Conservation (phyloP, 2,113 vertebrate species). For the Recurvirostra avosetta region DNA sequence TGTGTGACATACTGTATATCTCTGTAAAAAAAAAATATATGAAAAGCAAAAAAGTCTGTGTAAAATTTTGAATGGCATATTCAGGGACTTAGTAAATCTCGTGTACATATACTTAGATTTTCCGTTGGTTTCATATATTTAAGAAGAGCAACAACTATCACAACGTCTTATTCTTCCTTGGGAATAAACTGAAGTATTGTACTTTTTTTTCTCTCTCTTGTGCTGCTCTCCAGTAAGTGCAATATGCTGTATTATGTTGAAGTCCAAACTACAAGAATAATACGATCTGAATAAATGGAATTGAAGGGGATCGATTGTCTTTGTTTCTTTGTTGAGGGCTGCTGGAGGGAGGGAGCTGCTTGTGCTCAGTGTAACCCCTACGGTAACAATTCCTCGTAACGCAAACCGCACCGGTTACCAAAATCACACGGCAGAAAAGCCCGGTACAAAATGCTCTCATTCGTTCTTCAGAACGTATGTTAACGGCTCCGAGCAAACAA, state of each 20-base stretch:
- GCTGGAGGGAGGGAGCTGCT: not conserved
- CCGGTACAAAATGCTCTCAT: not conserved
- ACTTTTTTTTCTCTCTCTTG: conserved; percentile 49
- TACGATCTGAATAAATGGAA: conserved; percentile 55
- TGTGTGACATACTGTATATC: conserved; percentile 71
- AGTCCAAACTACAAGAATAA: conserved; percentile 33
- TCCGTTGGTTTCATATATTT: conserved; percentile 41
- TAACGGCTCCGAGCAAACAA: not conserved
- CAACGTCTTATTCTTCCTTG: conserved; percentile 19
- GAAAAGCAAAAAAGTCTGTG: conserved; percentile 61
- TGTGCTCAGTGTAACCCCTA: not conserved
- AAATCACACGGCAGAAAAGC: not conserved
- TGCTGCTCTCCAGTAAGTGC: conserved; percentile 81
- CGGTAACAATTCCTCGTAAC: not conserved
- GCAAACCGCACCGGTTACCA: not conserved
- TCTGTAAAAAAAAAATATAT: conserved; percentile 58
- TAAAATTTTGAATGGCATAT: conserved; percentile 69
- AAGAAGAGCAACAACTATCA: conserved; percentile 18
- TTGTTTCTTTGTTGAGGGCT: conserved; percentile 16
- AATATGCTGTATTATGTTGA: conserved; percentile 69
- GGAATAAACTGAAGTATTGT: conserved; percentile 48
- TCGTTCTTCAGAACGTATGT: not conserved
- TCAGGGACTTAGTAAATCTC: conserved; percentile 71
- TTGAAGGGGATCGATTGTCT: conserved; percentile 8
- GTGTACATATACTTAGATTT: conserved; percentile 64